Base-by-base conservation (phyloP, 2,113 vertebrate genomes). In the Lucifuga dentata region DNA sequence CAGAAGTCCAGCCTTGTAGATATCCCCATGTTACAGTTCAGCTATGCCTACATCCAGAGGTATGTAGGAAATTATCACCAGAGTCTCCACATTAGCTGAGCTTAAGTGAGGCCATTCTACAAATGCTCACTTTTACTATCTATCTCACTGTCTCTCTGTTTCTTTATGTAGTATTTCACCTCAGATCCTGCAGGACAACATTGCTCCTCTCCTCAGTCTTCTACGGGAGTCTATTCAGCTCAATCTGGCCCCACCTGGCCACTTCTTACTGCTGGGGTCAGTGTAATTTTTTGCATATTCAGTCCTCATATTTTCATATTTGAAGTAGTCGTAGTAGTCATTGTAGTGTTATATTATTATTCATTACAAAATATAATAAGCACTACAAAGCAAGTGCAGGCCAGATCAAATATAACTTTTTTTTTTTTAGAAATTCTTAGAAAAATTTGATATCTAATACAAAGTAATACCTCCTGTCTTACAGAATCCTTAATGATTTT, bases 261-360 rank as follows among this genome's bases (percentile, higher is more conserved):
- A 96, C 70, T 99, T 99, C 68, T 81, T 99, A 56, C 94, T 99
- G 24, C 93, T 99, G 81, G 97, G 97, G 98, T 99, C 85, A 84
- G 89, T 88, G 49, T 60, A 11, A 13, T 9, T 13, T 40, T 55
- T 59, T n/a, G 51, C 7, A 43, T 10, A 20, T 74, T 50, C 17
- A 51, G 6, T 46, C 17, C 15, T 41, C 33, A 10, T 19, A n/a
- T n/a, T n/a, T n/a, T n/a, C n/a, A n/a, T n/a, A n/a, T n/a, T n/a
- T n/a, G n/a, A n/a, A n/a, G n/a, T n/a, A n/a, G n/a, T n/a, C n/a
- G n/a, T n/a, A n/a, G n/a, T n/a, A n/a, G n/a, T n/a, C n/a, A n/a
- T n/a, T n/a, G n/a, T n/a, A n/a, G n/a, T n/a, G n/a, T n/a, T n/a
- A n/a, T n/a, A n/a, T n/a, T n/a, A n/a, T n/a, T n/a, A n/a, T n/a